Evolutionary conservation across 2,797 vertebrate species (phyloP), one percentile per base, ranked within the genome.

Genomic region (Schizopygopsis malacanthus): DNA sequence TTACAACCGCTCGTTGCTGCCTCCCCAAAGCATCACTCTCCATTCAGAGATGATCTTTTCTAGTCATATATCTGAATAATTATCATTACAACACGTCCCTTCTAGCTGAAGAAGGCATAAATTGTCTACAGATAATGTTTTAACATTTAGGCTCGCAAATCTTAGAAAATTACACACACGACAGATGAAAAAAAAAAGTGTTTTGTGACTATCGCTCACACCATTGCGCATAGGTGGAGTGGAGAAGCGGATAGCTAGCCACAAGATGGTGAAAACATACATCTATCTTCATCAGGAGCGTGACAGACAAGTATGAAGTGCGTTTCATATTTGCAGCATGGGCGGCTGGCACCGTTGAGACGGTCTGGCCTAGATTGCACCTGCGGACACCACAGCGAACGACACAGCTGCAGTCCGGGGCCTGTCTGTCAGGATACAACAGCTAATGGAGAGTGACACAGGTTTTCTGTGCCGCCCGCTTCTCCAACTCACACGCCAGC

Each of bases 71-170:
- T 91, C 88, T 93, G 85, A 91, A 92, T 94, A 94, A 92, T 93
- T 91, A 91, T 92, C 92, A 93, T 91, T 91, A 91, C 89, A 85
- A 89, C 76, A 70, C 50, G 54, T 89, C 86, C 81, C 89, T 89
- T 83, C 87, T 82, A 87, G 87, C 81, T 88, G 83, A 87, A 70
- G 0, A 25, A 90, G 92, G 91, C 86, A 93, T 90, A 82, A 93
- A 95, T 94, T 91, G 94, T 94, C 75, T 90, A 91, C 91, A 92
- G 90, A 95, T 93, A 93, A 93, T 94, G 91, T 91, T 89, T 89
- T 93, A 91, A 92, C 93, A 92, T 95, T 96, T 88, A 56, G 89
- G 88, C 79, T 73, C 1, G 59, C 83, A 88, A 79, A 81, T 85
- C 59, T 56, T 56, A 22, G 54, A 56, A 22, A 22, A 22, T 56